Percentiles rank a stretch among this genome's conserved stretches.
phyloP scores from a whole-genome alignment of 2,888 invertebrate species.

The Mechanitis mazaeus region DNA sequence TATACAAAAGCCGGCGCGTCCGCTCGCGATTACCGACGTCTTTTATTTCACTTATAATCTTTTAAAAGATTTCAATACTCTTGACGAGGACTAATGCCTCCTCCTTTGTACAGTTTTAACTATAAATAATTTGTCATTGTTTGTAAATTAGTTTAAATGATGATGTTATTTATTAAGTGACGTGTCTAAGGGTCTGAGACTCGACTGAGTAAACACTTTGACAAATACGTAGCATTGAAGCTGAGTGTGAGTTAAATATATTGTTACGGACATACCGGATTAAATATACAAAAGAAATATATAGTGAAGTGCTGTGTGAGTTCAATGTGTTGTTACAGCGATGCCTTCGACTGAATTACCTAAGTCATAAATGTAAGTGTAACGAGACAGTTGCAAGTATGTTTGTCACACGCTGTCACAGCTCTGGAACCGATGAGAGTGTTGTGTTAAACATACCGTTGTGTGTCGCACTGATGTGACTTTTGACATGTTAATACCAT shows the following conservation, averaged over 20 bases:
- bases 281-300: conserved; percentile 5
- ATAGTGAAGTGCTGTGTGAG: neutral
- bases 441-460: too few relatives aligned
- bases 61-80: neutral
- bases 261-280: neutral
- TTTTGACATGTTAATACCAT: conserved; percentile 1
- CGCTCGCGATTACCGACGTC: neutral
- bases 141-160: conserved; percentile 2
- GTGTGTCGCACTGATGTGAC: neutral
- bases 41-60: conserved; percentile 1
- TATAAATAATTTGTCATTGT: conserved; percentile 4
- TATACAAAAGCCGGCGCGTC: too few relatives aligned
- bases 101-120: neutral
- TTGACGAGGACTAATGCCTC: conserved; percentile 4
- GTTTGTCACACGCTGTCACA: neutral
- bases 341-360: too few relatives aligned
- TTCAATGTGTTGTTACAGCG: too few relatives aligned
- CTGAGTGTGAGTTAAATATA: neutral
- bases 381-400: neutral
- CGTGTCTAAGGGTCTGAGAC: conserved; percentile 20
- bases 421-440: neutral
- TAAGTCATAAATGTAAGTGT: too few relatives aligned
- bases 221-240: conserved; percentile 8
- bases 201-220: conserved; percentile 19
- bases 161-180: conserved; percentile 15